phyloP scores from a whole-genome alignment of 2,888 invertebrate species.

The Lasioglossum pauxillum region DNA sequence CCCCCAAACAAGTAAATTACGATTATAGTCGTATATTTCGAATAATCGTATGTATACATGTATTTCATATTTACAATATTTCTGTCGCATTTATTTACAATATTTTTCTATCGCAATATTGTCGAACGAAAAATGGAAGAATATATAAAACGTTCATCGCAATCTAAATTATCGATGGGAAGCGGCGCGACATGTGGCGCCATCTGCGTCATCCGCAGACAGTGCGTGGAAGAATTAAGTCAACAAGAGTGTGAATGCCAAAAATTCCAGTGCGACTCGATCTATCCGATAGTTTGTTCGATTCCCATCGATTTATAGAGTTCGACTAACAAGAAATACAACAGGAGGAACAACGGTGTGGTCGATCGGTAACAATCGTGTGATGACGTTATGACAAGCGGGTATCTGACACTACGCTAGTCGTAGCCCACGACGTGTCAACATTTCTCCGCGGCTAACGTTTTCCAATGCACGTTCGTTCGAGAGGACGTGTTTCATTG shows the following conservation, averaged over 20 bases:
- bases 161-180: conserved; percentile 46
- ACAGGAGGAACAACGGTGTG: not conserved
- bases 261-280: conserved; percentile 24
- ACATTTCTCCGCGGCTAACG: not conserved
- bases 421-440: conserved; percentile 19
- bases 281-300: not conserved
- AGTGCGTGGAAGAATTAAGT: conserved; percentile 38
- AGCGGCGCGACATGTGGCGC: conserved; percentile 23
- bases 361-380: not conserved
- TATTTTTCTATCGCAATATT: too few species aligned
- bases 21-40: not conserved
- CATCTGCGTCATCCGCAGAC: not conserved
- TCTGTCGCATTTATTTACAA: not conserved
- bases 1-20: not conserved
- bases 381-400: not conserved
- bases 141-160: not conserved
- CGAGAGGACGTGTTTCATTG: not conserved
- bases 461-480: not conserved
- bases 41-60: not conserved
- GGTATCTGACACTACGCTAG: conserved; percentile 39
- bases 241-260: conserved; percentile 26
- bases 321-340: not conserved
- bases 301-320: not conserved
- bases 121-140: not conserved
- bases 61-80: not conserved